Base-by-base conservation (phyloP, 2,888 invertebrate species). In the Hoplodrina ambigua region DNA sequence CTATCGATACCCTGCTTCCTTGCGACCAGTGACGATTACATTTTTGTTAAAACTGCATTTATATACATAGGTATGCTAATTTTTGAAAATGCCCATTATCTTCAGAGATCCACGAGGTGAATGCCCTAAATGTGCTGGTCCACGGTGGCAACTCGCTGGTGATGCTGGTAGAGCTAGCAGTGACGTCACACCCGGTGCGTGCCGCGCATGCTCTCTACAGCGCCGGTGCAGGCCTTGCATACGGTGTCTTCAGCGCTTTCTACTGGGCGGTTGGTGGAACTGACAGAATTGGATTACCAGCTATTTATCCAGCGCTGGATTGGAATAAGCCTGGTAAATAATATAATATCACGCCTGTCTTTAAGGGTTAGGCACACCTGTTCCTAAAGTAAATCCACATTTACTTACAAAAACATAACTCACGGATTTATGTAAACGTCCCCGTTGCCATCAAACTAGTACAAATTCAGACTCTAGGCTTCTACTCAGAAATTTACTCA, bases 61-160 rank as follows among this genome's bases (percentile, higher is more conserved):
- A 3, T 6, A 33, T 4, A 33, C 5, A 6, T 33, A n/a, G n/a
- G n/a, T n/a, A 2, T 41, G 15, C 44, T 44, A 44, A 44, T 15
- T 8, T 17, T 17, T 8, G 4, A 17, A 33, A n/a, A 55, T n/a
- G n/a, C 8, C n/a, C n/a, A 11, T 13, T 1, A 17, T 69, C n/a
- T 11, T 6, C 90, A 97, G 97, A 94, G 85, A 96, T 96, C 60
- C 97, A 97, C 79, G 91, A 94, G 55, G 90, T 97, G 56, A 97
- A 97, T 87, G 96, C 96, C 0, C 93, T 97, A 54, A 98, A 98
- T 90, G 91, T 98, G 20, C 94, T 98, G 63, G 96, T 97, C 0
- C 98, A 98, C 90, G 97, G 97, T 15, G 96, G 97, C 77, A 98
- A 98, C 93, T 97, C 98, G 0, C 83, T 97, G 13, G 92, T 97